Evolutionary conservation across 2,888 invertebrate genomes (phyloP).

Genomic region (Polyploca ridens): DNA sequence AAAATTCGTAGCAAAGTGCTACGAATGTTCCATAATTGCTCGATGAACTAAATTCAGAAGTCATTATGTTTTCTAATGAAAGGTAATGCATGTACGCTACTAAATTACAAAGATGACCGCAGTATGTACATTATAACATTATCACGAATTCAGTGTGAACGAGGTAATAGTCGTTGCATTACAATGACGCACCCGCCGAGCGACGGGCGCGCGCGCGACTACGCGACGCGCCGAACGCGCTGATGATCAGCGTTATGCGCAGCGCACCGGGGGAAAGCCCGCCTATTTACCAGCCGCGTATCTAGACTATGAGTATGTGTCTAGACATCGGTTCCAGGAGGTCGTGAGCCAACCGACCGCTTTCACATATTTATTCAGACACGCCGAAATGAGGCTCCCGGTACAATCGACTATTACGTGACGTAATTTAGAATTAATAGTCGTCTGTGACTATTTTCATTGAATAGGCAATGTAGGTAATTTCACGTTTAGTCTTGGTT

Average conservation of each 20-base stretch:
- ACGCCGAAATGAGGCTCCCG: conserved; percentile 53
- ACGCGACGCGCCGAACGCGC: conserved; percentile 11
- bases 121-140: neutral
- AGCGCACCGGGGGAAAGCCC: conserved; percentile 62
- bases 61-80: neutral
- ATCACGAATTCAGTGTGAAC: neutral
- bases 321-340: conserved; percentile 80
- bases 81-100: neutral
- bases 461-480: conserved; percentile 36
- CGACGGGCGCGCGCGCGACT: conserved; percentile 16
- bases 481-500: conserved; percentile 33
- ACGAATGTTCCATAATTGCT: neutral
- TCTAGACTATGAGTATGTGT: conserved; percentile 78
- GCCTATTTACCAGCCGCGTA: conserved; percentile 67
- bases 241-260: conserved; percentile 51
- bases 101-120: neutral
- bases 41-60: neutral
- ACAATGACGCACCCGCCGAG: conserved; percentile 44
- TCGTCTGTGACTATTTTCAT: conserved; percentile 49
- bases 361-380: conserved; percentile 73
- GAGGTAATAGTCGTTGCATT: conserved; percentile 32
- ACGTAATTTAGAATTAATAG: conserved; percentile 63
- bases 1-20: neutral
- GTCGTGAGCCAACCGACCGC: conserved; percentile 68
- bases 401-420: conserved; percentile 62